Base-by-base conservation (phyloP, 2,113 vertebrate genomes). In the Halichoeres trimaculatus region DNA sequence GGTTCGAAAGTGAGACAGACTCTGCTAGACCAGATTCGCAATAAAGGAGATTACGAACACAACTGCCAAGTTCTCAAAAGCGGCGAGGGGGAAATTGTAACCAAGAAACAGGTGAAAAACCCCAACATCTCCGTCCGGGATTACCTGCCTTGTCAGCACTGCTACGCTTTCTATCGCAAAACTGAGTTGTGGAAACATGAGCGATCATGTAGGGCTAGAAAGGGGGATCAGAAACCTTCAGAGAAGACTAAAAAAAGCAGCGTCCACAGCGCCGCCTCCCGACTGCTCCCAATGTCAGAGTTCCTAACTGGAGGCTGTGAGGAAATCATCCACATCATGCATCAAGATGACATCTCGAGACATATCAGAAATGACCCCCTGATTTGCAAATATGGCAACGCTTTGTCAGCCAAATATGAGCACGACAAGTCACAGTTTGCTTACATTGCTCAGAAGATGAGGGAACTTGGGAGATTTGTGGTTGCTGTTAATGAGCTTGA, bases 401-500 rank as follows among this genome's bases (percentile, higher is more conserved):
- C 90, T 0, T 62, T 92, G 77, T 90, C 85, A 16, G 85, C 43
- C 0, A 90, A 91, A 59, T 90, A 90, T 53, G 69, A 83, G 20
- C 72, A 91, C 23, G 90, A 91, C 76, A 91, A 92, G 80, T 92
- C 90, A 52, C 90, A 93, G 70, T 92, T 89, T 89, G 80, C 88
- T 16, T 91, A 91, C 52, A 89, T 93, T 69, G 90, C 85, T 58
- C 90, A 92, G 61, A 92, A 90, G 57, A 90, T 93, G 92, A 88
- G 92, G 54, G 90, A 93, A 54, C 76, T 93, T 14, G 92, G 88
- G 30, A 66, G 92, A 52, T 92, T 92, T 78, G 74, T 93, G 19
- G 66, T 92, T 0, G 88, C 90, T 35, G 86, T 90, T 10, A 90
- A 83, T 55, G 87, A 91, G 54, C 73, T 93, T 14, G 92, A 93